Conservation (phyloP, 2,113 vertebrate species). For the Chaetorhynchus papuensis region DNA sequence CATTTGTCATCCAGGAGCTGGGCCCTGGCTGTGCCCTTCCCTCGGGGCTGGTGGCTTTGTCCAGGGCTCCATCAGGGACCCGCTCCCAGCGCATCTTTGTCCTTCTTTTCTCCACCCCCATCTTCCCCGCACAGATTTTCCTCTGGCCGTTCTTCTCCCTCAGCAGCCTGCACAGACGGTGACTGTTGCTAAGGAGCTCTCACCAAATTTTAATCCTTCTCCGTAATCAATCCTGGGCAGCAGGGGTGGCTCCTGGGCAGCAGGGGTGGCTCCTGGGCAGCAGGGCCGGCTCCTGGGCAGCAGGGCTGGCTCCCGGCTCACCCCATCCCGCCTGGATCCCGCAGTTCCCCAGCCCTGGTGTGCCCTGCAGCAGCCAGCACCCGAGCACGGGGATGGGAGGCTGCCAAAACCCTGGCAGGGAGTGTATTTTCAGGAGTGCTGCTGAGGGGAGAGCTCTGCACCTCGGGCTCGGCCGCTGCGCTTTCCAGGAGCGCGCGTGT, state of each 20-base stretch:
- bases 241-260: not conserved
- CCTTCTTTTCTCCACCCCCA: not conserved
- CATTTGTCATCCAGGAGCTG: not conserved
- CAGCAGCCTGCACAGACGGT: not conserved
- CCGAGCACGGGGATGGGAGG: not conserved
- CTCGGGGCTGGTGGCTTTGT: not conserved
- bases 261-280: no score
- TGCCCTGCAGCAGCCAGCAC: not conserved
- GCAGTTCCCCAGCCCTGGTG: fast-evolving
- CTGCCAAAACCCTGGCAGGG: fast-evolving
- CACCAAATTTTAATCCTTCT: not conserved
- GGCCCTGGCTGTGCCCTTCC: not conserved
- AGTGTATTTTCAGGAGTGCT: not conserved
- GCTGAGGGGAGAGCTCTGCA: not conserved
- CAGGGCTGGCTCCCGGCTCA: not conserved
- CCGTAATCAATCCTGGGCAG: not conserved
- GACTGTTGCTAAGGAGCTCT: constrained; percentile 44
- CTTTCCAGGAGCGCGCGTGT: not conserved
- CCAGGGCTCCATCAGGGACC: not conserved
- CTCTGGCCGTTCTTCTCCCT: not conserved
- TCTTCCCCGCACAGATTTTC: not conserved
- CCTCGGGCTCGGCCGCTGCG: not conserved
- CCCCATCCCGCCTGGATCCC: not conserved
- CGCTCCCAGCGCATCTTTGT: not conserved
- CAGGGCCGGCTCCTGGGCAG: not conserved